Evolutionary conservation across 2,797 vertebrate genomes (phyloP).

Genomic region (Centroberyx gerrardi): DNA sequence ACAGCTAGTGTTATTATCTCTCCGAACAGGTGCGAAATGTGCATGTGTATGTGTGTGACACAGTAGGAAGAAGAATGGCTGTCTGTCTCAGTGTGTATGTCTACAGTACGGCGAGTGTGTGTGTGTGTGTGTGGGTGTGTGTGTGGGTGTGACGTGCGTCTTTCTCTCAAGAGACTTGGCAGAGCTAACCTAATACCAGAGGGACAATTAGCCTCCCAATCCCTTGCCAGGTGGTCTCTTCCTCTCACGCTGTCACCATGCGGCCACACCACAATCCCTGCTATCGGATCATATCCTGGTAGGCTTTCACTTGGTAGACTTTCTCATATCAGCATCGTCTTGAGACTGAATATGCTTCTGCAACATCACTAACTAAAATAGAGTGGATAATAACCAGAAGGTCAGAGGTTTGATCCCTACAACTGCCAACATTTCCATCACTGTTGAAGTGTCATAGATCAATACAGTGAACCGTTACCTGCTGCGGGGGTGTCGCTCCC

Average conservation of each 20-base stretch:
- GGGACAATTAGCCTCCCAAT: conserved; percentile 61
- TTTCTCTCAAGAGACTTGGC: conserved; percentile 37
- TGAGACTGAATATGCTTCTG: conserved; percentile 16
- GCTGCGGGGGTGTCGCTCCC: too few relatives aligned
- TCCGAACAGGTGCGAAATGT: not conserved
- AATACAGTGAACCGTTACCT: too few relatives aligned
- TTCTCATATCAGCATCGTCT: not conserved
- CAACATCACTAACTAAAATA: not conserved
- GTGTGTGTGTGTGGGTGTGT: not conserved
- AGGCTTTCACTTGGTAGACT: conserved; percentile 19
- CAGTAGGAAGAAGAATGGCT: conserved; percentile 7
- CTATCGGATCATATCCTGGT: conserved; percentile 34
- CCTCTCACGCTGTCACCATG: conserved; percentile 40
- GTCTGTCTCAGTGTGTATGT: not conserved
- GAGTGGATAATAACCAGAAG: not conserved
- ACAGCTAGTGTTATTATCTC: conserved; percentile 1
- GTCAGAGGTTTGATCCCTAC: not conserved
- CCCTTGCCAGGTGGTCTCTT: conserved; percentile 55
- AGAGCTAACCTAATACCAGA: conserved; percentile 45
- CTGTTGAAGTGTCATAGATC: too few relatives aligned
- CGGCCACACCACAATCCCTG: conserved; percentile 40
- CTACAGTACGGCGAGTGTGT: conserved; percentile 9
- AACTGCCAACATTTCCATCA: too few relatives aligned
- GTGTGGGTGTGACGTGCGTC: not conserved
- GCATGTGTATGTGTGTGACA: conserved; percentile 16